A percentile compares a stretch with the other conserved stretches of the same genome.
Evolutionary conservation across 2,797 vertebrate genomes (phyloP).

Genomic region (Oryzias sinensis): DNA sequence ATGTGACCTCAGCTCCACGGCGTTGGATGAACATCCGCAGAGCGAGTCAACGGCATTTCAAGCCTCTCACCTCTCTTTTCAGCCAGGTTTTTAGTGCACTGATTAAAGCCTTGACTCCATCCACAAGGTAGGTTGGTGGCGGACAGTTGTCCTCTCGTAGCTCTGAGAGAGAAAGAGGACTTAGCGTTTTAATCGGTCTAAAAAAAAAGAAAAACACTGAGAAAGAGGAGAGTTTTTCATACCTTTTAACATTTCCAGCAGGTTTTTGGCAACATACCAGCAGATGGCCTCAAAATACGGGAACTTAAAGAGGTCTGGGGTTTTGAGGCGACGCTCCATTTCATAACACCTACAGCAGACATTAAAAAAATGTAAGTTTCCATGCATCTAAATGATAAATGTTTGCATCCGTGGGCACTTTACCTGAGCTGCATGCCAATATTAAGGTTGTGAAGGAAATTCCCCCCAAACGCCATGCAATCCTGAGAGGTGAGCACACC

Average conservation of each 20-base stretch:
- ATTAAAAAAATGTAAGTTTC: not conserved
- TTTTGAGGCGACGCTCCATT: constrained; percentile 98
- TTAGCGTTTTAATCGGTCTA: no score
- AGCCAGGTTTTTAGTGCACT: constrained; percentile 93
- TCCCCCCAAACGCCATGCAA: constrained; percentile 99
- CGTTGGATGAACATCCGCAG: not conserved
- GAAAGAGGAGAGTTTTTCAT: constrained; percentile 27
- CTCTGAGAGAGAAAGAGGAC: constrained; percentile 71
- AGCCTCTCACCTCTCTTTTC: constrained; percentile 88
- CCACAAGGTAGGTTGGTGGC: constrained; percentile 88
- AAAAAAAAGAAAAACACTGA: no score
- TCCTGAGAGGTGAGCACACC: constrained; percentile 99
- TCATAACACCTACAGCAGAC: constrained; percentile 88
- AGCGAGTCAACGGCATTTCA: no score
- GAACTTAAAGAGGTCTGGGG: constrained; percentile 99
- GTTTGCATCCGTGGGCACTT: not conserved
- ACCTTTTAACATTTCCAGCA: constrained; percentile 97
- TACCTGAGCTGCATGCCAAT: constrained; percentile 99
- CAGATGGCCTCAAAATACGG: constrained; percentile 99
- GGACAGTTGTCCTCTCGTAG: constrained; percentile 92
- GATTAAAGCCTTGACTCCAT: constrained; percentile 96
- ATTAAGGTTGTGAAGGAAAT: constrained; percentile 99
- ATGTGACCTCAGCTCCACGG: no score
- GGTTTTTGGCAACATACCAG: constrained; percentile 99
- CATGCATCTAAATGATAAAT: not conserved